A percentile compares a stretch with the other conserved stretches of the same genome.
These are phyloP conservation scores for Poecilia gillii DNA, from an alignment of 2,797 vertebrate species.

Conservation along the genomic window DNA sequence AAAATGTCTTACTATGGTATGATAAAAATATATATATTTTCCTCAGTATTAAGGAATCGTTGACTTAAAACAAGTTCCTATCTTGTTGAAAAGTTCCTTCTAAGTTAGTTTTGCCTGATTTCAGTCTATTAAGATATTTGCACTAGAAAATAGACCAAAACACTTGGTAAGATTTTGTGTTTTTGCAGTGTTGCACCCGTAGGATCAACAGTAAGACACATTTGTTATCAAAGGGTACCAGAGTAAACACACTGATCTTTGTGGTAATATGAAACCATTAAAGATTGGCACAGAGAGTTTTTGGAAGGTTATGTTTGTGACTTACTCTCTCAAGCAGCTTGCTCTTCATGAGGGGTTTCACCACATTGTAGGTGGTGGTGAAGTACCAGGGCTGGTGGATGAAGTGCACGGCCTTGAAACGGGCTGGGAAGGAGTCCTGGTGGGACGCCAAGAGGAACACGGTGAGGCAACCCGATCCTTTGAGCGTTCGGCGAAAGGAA, in stretches of 20 bases:
- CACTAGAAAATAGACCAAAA: too few species aligned
- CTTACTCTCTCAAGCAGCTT: constrained; percentile 96
- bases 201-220: neutral
- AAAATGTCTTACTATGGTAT: too few species aligned
- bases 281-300: neutral
- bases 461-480: neutral
- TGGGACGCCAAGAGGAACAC: neutral
- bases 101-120: too few species aligned
- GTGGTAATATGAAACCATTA: neutral
- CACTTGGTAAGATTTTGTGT: too few species aligned
- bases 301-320: constrained; percentile 4
- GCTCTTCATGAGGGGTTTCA: constrained; percentile 96
- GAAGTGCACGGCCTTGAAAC: constrained; percentile 98
- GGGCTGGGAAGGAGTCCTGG: constrained; percentile 97
- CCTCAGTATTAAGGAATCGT: too few species aligned
- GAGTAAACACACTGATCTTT: neutral
- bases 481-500: neutral
- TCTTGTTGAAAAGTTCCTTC: too few species aligned
- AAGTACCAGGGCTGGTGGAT: constrained; percentile 99
- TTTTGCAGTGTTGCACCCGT: too few species aligned
- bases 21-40: too few species aligned
- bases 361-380: constrained; percentile 97
- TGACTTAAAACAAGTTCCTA: too few species aligned
- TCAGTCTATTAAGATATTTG: too few species aligned
- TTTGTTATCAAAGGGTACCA: neutral